These are phyloP conservation scores for Harmothoe impar DNA, from an alignment of 2,888 invertebrate genomes.

Conservation along the genomic window DNA sequence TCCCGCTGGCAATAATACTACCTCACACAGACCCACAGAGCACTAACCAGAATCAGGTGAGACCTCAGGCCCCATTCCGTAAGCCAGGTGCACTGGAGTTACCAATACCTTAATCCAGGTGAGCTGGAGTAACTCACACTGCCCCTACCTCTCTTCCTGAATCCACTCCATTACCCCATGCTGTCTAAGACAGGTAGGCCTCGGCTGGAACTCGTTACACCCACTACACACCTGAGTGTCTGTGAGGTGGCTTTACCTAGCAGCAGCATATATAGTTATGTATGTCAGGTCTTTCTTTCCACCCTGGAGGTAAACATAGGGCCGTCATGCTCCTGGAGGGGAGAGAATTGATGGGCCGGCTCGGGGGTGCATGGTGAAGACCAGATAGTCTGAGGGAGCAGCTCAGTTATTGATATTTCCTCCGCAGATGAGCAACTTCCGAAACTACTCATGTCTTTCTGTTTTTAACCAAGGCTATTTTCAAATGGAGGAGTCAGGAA, in stretches of 20 bases:
- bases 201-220: no score
- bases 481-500: not conserved
- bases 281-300: not conserved
- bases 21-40: not conserved
- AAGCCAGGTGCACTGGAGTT: not conserved
- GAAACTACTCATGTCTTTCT: not conserved
- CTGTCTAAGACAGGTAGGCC: no score
- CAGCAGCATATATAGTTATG: not conserved
- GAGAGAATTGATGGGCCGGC: not conserved
- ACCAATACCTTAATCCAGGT: not conserved
- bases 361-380: not conserved
- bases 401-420: not conserved
- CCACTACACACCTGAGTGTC: no score
- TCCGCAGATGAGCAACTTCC: not conserved
- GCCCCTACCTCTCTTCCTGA: no score
- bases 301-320: conserved; percentile 17
- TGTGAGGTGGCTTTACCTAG: not conserved
- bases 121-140: not conserved
- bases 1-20: not conserved
- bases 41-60: not conserved
- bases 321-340: conserved; percentile 5
- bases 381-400: not conserved
- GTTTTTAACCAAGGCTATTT: not conserved
- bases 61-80: not conserved
- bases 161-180: no score